phyloP scores from a whole-genome alignment of 1,140 invertebrate genomes.

The Diorhabda elongata region DNA sequence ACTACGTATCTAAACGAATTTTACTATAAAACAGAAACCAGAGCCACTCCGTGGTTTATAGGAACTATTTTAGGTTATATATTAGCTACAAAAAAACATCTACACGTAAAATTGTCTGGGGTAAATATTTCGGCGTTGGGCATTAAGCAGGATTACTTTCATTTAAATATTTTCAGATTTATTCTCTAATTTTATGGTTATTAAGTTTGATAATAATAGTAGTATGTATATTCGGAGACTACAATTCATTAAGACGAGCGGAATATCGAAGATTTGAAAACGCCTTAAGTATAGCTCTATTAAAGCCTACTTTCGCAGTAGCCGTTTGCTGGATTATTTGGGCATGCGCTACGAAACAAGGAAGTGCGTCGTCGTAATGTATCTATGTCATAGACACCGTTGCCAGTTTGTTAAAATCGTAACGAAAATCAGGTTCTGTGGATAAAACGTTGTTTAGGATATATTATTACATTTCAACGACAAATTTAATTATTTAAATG shows the following conservation, averaged over 20 bases:
- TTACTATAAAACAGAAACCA: slow-evolving; percentile 16
- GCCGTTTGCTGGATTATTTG: slow-evolving; percentile 65
- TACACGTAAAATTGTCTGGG: background rate
- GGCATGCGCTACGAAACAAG: slow-evolving; percentile 61
- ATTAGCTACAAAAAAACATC: background rate
- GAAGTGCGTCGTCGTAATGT: slow-evolving; percentile 47
- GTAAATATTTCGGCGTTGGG: background rate
- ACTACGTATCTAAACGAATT: background rate
- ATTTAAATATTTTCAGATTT: too few species aligned
- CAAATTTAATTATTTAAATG: too few species aligned
- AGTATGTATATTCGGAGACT: slow-evolving; percentile 33
- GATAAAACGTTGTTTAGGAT: too few species aligned
- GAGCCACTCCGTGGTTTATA: slow-evolving; percentile 16
- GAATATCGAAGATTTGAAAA: slow-evolving; percentile 47
- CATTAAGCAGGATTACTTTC: too few species aligned
- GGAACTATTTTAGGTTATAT: slow-evolving; percentile 13
- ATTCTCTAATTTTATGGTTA: background rate
- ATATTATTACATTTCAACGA: too few species aligned
- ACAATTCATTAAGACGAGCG: slow-evolving; percentile 24
- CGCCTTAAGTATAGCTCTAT: slow-evolving; percentile 59
- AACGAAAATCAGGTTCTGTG: too few species aligned
- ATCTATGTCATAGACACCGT: too few species aligned
- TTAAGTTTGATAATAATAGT: slow-evolving; percentile 17
- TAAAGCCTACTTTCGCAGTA: slow-evolving; percentile 57
- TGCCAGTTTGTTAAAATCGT: too few species aligned